Evolutionary conservation across 2,113 vertebrate genomes (phyloP).

Genomic region (Lethenteron camtschaticum): DNA sequence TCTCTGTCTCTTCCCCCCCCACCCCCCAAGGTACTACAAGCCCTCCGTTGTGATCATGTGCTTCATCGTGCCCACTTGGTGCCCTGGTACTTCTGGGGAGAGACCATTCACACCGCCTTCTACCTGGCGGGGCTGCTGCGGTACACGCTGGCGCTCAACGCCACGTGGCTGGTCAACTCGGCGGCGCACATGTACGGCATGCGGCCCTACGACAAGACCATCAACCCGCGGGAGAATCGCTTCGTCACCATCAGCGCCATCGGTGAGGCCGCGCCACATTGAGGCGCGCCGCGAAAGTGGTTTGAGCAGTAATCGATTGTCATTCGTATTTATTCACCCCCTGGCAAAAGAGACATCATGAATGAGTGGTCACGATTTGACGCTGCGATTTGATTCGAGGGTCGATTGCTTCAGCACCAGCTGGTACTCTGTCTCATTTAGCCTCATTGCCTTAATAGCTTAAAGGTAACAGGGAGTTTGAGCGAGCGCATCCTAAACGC

Average conservation of each 20-base stretch:
- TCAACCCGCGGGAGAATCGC: conserved; percentile 35
- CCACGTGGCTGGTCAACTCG: conserved; percentile 41
- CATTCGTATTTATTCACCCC: no score
- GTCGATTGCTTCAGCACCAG: no score
- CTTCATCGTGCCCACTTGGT: conserved; percentile 30
- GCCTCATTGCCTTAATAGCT: no score
- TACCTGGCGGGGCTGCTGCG: conserved; percentile 37
- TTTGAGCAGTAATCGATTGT: no score
- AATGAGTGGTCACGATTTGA: no score
- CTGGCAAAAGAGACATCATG: no score
- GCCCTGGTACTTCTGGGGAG: conserved; percentile 38
- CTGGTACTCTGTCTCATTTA: no score
- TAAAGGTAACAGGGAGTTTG: no score
- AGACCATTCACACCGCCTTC: conserved; percentile 41
- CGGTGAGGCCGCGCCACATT: conserved; percentile 19
- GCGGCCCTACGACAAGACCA: conserved; percentile 31
- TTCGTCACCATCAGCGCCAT: conserved; percentile 33
- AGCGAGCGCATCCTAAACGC: no score
- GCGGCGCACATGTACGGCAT: conserved; percentile 41
- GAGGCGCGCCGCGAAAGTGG: no score
- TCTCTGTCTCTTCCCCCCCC: conserved; percentile 3
- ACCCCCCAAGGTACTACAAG: conserved; percentile 22
- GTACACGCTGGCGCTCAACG: conserved; percentile 33
- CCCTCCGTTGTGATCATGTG: conserved; percentile 29
- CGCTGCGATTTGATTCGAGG: no score